Evolutionary conservation across 2,797 vertebrate genomes (phyloP).

Genomic region (Fistularia commersonii): DNA sequence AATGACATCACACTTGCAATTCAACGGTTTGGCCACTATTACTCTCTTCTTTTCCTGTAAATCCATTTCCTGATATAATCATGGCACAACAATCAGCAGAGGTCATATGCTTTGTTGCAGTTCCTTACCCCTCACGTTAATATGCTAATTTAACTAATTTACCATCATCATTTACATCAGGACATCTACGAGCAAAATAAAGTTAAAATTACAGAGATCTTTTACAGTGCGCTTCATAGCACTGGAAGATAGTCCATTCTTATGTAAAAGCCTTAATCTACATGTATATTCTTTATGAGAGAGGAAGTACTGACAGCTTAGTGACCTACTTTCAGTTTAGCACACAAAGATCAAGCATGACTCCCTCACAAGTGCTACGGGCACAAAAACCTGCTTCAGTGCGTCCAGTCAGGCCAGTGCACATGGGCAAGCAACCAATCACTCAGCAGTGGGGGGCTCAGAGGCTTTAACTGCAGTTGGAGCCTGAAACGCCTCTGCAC

Average conservation of each 20-base stretch:
- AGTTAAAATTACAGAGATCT: too few relatives aligned
- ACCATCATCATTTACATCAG: too few relatives aligned
- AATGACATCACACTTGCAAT: too few relatives aligned
- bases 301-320: slow-evolving; percentile 58
- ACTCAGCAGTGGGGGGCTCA: slow-evolving; percentile 6
- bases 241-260: slow-evolving; percentile 58
- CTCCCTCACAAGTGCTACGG: slow-evolving; percentile 59
- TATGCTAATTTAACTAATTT: too few relatives aligned
- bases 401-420: slow-evolving; percentile 44
- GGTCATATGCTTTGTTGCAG: too few relatives aligned
- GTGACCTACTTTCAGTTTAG: slow-evolving; percentile 77
- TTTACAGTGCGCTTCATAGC: slow-evolving; percentile 44
- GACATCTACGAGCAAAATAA: too few relatives aligned
- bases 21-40: too few relatives aligned
- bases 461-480: slow-evolving; percentile 10
- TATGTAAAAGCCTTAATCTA: slow-evolving; percentile 74
- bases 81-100: too few relatives aligned
- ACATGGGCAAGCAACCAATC: slow-evolving; percentile 31
- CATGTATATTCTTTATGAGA: slow-evolving; percentile 39
- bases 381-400: slow-evolving; percentile 56
- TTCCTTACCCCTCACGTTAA: too few relatives aligned
- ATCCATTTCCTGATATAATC: too few relatives aligned
- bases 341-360: slow-evolving; percentile 70
- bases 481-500: slow-evolving; percentile 7
- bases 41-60: too few relatives aligned